Evolutionary conservation across 2,888 invertebrate genomes (phyloP).

Genomic region (Cremastinae sp.): DNA sequence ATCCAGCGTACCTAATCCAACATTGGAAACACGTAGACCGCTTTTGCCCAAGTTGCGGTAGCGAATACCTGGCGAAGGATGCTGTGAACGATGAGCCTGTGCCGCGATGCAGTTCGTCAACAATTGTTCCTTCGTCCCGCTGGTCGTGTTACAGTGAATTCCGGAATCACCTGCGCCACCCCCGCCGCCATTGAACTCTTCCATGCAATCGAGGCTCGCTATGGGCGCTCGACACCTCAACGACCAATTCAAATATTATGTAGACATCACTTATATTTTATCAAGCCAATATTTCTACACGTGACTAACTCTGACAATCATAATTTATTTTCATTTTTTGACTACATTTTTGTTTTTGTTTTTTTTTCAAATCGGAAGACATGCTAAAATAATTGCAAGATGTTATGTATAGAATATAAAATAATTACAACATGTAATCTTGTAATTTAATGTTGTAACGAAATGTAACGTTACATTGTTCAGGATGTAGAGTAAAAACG

Average conservation of each 20-base stretch:
- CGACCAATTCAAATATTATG: neutral
- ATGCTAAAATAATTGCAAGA: too few relatives aligned
- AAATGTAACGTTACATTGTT: too few relatives aligned
- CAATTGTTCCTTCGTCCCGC: conserved; percentile 83
- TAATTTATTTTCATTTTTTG: too few relatives aligned
- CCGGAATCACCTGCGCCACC: conserved; percentile 79
- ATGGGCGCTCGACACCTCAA: conserved; percentile 93
- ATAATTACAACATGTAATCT: too few relatives aligned
- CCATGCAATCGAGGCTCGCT: conserved; percentile 96
- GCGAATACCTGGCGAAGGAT: conserved; percentile 89
- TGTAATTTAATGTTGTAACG: too few relatives aligned
- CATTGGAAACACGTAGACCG: conserved; percentile 95
- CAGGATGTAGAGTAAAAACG: too few relatives aligned
- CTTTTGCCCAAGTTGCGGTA: conserved; percentile 98
- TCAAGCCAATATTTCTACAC: too few relatives aligned
- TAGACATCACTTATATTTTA: neutral
- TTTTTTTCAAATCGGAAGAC: too few relatives aligned
- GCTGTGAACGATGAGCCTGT: conserved; percentile 83
- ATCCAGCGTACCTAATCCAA: conserved; percentile 88
- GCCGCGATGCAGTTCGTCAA: conserved; percentile 80
- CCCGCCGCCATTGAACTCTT: conserved; percentile 90
- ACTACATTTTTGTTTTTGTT: too few relatives aligned
- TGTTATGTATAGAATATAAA: too few relatives aligned
- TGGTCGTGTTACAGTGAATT: conserved; percentile 79
- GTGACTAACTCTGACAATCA: too few relatives aligned